phyloP scores from a whole-genome alignment of 1,140 invertebrate genomes.

The Eupristina koningsbergeri region DNA sequence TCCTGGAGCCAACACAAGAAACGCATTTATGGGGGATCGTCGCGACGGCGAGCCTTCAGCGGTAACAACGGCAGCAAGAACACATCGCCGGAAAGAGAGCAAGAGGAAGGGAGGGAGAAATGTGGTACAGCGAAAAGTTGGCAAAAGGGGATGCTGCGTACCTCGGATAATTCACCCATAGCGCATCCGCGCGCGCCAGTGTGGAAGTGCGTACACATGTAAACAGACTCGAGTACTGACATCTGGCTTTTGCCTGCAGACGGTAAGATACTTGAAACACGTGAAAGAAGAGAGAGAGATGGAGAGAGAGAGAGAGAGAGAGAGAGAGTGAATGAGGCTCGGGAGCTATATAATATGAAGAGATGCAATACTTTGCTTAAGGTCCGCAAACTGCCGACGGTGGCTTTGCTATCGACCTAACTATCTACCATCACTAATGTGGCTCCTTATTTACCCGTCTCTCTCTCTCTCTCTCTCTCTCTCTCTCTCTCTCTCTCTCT shows the following conservation, averaged over 20 bases:
- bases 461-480: conserved; percentile 13
- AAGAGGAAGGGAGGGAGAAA: neutral
- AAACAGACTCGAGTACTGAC: neutral
- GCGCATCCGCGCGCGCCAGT: neutral
- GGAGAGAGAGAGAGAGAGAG: conserved; percentile 22
- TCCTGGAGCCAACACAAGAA: conserved; percentile 67
- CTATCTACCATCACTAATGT: conserved; percentile 68
- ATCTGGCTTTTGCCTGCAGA: conserved; percentile 15
- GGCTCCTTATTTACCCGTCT: conserved; percentile 22
- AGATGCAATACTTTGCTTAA: conserved; percentile 36
- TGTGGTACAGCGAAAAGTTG: conserved; percentile 46
- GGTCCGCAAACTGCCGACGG: conserved; percentile 50
- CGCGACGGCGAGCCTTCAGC: conserved; percentile 46
- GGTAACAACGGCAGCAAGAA: conserved; percentile 13
- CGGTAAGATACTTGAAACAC: conserved; percentile 12
- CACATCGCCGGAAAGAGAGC: conserved; percentile 2
- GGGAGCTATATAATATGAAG: conserved; percentile 28
- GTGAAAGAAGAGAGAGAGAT: neutral
- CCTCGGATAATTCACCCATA: neutral
- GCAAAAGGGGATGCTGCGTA: conserved; percentile 53
- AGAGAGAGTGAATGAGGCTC: neutral
- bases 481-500: conserved; percentile 23
- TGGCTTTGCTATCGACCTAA: conserved; percentile 67
- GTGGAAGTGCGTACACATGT: neutral
- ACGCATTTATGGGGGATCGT: conserved; percentile 68